Conservation (phyloP, 2,113 vertebrate genomes). For the Chloroceryle aenea region DNA sequence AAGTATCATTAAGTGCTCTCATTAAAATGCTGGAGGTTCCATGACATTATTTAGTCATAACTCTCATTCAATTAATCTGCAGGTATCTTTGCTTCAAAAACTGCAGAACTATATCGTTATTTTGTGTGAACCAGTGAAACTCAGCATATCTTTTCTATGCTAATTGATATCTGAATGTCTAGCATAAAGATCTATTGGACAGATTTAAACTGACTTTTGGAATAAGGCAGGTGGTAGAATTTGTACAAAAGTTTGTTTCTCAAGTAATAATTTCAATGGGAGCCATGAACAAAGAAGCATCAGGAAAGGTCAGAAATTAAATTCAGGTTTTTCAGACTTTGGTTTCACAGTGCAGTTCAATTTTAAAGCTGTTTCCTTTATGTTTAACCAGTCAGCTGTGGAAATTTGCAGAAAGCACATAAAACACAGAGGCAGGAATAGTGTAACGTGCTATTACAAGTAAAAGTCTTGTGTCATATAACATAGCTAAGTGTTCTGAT, state of each 20-base stretch:
- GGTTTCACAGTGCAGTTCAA: background rate
- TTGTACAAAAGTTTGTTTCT: background rate
- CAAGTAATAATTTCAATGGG: background rate
- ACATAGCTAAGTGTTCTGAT: background rate
- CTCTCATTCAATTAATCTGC: background rate
- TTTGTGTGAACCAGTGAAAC: background rate
- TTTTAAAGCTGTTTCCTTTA: background rate
- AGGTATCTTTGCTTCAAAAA: slow-evolving; percentile 6
- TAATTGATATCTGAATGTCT: background rate
- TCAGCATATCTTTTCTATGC: background rate
- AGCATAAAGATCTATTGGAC: background rate
- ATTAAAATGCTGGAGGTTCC: background rate
- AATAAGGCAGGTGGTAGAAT: background rate
- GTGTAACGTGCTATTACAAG: background rate
- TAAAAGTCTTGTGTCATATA: background rate
- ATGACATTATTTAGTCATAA: slow-evolving; percentile 12
- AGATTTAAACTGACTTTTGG: background rate
- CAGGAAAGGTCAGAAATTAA: background rate
- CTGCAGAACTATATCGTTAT: background rate
- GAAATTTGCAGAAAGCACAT: background rate
- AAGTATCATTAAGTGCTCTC: background rate
- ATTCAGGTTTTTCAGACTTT: background rate
- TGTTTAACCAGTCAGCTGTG: background rate
- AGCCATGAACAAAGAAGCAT: background rate
- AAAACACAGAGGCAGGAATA: background rate